Percentiles rank a stretch among this genome's conserved stretches.
phyloP scores from a whole-genome alignment of 2,888 invertebrate species.

The Stenolophus ochropezus region DNA sequence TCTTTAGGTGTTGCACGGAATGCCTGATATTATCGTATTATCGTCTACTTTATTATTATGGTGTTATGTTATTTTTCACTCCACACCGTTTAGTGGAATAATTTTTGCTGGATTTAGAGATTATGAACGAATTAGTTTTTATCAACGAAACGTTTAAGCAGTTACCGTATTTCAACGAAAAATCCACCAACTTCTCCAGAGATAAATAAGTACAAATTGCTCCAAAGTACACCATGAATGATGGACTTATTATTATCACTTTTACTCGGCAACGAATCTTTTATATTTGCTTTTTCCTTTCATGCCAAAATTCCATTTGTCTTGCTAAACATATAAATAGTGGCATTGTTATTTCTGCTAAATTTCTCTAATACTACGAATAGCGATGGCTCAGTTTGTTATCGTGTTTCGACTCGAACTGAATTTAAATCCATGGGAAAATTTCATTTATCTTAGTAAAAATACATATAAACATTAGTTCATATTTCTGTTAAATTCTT shows the following conservation, averaged over 20 bases:
- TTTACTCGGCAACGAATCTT: too few relatives aligned
- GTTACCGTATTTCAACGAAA: constrained; percentile 13
- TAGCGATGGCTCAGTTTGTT: too few relatives aligned
- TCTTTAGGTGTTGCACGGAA: constrained; percentile 40
- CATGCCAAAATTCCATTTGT: too few relatives aligned
- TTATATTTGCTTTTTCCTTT: too few relatives aligned
- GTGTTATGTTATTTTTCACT: constrained; percentile 41
- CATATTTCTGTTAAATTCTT: too few relatives aligned
- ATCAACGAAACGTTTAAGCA: constrained; percentile 27
- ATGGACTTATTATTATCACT: background rate
- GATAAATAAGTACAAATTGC: background rate
- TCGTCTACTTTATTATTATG: constrained; percentile 34
- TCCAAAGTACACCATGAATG: background rate
- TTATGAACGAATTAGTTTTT: constrained; percentile 34
- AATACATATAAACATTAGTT: too few relatives aligned
- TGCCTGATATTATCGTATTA: constrained; percentile 29
- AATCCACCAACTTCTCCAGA: background rate
- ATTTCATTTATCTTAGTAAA: too few relatives aligned
- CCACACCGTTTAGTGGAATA: constrained; percentile 31
- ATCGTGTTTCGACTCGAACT: too few relatives aligned
- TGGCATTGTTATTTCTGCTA: too few relatives aligned
- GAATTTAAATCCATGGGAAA: too few relatives aligned
- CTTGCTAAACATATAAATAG: too few relatives aligned
- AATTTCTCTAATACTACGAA: too few relatives aligned
- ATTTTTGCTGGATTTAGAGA: constrained; percentile 18